phyloP scores from a whole-genome alignment of 1,140 invertebrate genomes.

The Aricia agestis region DNA sequence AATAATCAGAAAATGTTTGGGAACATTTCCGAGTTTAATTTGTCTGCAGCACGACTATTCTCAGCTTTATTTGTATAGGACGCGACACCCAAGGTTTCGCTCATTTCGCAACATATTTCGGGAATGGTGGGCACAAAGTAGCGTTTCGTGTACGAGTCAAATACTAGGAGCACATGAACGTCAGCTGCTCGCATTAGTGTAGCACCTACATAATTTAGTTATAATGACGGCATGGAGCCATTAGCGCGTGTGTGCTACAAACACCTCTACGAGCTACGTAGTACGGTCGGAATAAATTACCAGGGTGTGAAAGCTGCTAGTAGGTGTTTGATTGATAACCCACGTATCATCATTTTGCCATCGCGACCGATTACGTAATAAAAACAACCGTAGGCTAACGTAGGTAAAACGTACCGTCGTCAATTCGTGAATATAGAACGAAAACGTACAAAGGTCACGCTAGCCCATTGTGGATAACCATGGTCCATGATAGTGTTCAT shows the following conservation, averaged over 20 bases:
- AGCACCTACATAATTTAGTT: slow-evolving; percentile 50
- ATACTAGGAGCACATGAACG: slow-evolving; percentile 45
- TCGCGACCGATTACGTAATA: background rate
- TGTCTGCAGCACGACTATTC: background rate
- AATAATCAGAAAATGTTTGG: background rate
- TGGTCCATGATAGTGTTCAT: too few relatives aligned
- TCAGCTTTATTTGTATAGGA: background rate
- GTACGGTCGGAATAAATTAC: slow-evolving; percentile 21
- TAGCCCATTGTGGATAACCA: too few relatives aligned
- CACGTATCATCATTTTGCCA: background rate
- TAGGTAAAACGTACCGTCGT: too few relatives aligned
- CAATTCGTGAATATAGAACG: too few relatives aligned
- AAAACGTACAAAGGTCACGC: too few relatives aligned
- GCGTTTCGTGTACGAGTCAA: slow-evolving; percentile 34
- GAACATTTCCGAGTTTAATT: background rate
- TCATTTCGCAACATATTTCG: slow-evolving; percentile 15
- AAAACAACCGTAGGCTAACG: slow-evolving; percentile 1
- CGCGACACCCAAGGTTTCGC: background rate
- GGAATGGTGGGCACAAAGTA: slow-evolving; percentile 28
- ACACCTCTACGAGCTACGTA: slow-evolving; percentile 17
- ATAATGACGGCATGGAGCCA: slow-evolving; percentile 50
- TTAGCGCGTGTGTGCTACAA: slow-evolving; percentile 30
- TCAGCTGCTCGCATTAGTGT: slow-evolving; percentile 40
- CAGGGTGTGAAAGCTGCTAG: slow-evolving; percentile 22
- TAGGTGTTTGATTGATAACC: slow-evolving; percentile 26